A percentile compares a stretch with the other conserved stretches of the same genome.
These are phyloP conservation scores for Paedocypris sp. DNA, from an alignment of 2,113 vertebrate genomes.

Conservation along the genomic window DNA sequence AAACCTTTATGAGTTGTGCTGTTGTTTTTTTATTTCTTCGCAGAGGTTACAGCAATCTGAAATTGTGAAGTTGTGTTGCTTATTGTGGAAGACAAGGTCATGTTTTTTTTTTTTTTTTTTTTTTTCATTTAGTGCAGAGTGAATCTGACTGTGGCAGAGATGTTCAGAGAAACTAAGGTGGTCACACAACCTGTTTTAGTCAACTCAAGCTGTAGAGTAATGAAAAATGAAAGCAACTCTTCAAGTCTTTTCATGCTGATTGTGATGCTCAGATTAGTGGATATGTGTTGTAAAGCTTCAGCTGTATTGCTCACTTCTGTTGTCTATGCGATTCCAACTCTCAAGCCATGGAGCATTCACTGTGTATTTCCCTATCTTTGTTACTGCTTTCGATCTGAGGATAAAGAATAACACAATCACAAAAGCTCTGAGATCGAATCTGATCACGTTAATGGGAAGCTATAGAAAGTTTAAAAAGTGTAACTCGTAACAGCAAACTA, in stretches of 20 bases:
- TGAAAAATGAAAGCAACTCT: background rate
- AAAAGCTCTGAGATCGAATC: background rate
- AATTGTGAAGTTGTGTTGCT: too few species aligned
- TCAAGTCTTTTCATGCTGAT: background rate
- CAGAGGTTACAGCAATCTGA: too few species aligned
- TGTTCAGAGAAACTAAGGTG: too few species aligned
- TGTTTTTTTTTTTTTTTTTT: too few species aligned
- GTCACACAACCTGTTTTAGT: too few species aligned
- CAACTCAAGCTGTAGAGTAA: too few species aligned
- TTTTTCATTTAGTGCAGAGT: too few species aligned
- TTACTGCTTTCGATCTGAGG: too few species aligned
- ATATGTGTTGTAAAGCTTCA: constrained; percentile 15
- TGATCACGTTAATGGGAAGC: background rate
- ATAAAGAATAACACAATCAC: background rate
- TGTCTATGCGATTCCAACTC: background rate
- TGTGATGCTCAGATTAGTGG: constrained; percentile 17
- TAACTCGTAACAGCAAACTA: background rate
- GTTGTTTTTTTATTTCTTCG: too few species aligned
- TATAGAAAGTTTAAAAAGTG: background rate
- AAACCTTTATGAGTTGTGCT: too few species aligned
- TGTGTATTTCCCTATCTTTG: background rate
- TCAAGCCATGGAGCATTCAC: background rate
- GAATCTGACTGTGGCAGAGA: too few species aligned
- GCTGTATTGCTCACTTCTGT: background rate
- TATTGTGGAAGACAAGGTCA: too few species aligned